Base-by-base conservation (phyloP, 2,888 invertebrate genomes). In the Elegia similella region DNA sequence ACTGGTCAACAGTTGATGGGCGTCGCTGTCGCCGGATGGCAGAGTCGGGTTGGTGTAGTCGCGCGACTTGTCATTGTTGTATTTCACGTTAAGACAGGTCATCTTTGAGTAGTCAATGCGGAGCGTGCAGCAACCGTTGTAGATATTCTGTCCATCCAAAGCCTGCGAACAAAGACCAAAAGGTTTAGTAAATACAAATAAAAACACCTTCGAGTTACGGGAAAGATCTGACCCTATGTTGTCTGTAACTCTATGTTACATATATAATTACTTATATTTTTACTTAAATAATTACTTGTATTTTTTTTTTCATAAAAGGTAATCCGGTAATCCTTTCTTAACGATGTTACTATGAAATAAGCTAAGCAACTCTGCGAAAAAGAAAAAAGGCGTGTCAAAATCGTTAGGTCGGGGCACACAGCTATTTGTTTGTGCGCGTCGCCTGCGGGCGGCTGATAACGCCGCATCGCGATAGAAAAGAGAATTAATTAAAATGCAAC, bases 21-120 rank as follows among this genome's bases (percentile, higher is more conserved):
- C 84, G 64, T 93, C 93, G 23, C 93, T 93, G 70, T 99, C 99
- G 55, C 99, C 99, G 56, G 98, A 97, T 6, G 99, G 99, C 83
- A 99, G 94, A 83, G 96, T 96, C 55, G 99, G 99, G 92, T 99
- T 99, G 73, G 99, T 99, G 93, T 98, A 99, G 93, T 99, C 99
- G 62, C 99, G 94, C 62, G 98, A 98, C 93, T 99, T 99, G 93
- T 99, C 99, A 92, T 99, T 99, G 94, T 99, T 99, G 93, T 98
- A 99, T 89, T 99, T 98, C 72, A 99, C 99, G 92, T 99, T 99
- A 76, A 99, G 94, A 74, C 97, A 98, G 75, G 97, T 96, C 95
- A 99, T 95, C 93, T 99, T 99, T 75, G 98, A 98, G 93, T 98
- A 99, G 92, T 99, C 99, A 87, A 99, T 99, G 87, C 99, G 96